A percentile compares a stretch with the other conserved stretches of the same genome.
These are phyloP conservation scores for Synergus japonicus DNA, from an alignment of 2,888 invertebrate species.

Conservation along the genomic window DNA sequence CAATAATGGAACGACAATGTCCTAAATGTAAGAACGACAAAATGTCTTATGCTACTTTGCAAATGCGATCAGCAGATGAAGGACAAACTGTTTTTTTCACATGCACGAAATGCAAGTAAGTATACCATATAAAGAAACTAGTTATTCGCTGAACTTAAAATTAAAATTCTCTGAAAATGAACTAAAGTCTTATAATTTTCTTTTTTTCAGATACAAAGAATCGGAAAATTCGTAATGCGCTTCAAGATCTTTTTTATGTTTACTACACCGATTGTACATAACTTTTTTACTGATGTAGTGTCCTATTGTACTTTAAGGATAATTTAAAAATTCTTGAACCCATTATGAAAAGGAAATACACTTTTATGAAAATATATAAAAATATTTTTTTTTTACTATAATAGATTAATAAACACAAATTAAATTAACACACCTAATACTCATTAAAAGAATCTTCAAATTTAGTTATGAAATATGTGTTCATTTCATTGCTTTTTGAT, in stretches of 20 bases:
- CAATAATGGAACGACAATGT: conserved; percentile 89
- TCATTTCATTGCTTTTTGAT: background rate
- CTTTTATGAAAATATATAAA: too few species aligned
- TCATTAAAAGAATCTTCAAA: too few species aligned
- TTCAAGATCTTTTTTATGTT: conserved; percentile 44
- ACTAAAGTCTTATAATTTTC: background rate
- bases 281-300: conserved; percentile 46
- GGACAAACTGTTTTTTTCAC: conserved; percentile 99
- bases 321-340: too few species aligned
- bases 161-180: background rate
- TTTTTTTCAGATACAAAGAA: conserved; percentile 43
- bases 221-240: conserved; percentile 44
- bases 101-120: conserved; percentile 94
- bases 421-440: too few species aligned
- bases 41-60: conserved; percentile 97
- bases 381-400: too few species aligned
- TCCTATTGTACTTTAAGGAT: too few species aligned
- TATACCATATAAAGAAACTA: conserved; percentile 49
- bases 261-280: conserved; percentile 38
- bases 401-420: too few species aligned
- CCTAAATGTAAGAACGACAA: conserved; percentile 92
- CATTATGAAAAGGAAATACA: too few species aligned
- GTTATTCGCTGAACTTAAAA: background rate
- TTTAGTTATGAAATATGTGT: too few species aligned
- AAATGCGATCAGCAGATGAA: conserved; percentile 98